Evolutionary conservation across 2,888 invertebrate genomes (phyloP).

Genomic region (Tetropium fuscum): DNA sequence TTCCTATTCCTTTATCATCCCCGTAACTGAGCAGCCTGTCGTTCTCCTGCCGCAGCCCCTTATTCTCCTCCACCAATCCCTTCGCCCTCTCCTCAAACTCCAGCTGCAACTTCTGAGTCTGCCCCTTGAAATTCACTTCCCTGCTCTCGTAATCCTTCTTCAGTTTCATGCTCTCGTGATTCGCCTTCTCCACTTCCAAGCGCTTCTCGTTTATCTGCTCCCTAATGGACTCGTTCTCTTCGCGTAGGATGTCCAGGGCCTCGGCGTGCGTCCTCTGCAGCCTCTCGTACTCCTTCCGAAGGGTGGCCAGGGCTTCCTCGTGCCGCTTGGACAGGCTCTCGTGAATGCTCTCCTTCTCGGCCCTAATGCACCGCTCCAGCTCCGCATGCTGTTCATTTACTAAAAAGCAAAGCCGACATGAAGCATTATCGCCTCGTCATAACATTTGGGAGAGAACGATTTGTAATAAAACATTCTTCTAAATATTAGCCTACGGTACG

Average conservation of each 20-base stretch:
- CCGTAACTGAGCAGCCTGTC: conserved; percentile 57
- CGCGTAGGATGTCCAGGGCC: conserved; percentile 61
- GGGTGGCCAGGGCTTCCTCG: conserved; percentile 56
- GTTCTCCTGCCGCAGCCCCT: conserved; percentile 58
- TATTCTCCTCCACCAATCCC: conserved; percentile 53
- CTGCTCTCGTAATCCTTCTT: conserved; percentile 58
- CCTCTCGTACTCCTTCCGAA: conserved; percentile 58
- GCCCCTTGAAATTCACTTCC: conserved; percentile 52
- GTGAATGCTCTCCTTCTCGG: conserved; percentile 52
- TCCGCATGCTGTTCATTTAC: conserved; percentile 61
- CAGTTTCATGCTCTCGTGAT: conserved; percentile 55
- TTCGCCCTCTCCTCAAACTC: conserved; percentile 44
- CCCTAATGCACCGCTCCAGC: conserved; percentile 53
- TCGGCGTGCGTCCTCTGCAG: conserved; percentile 61
- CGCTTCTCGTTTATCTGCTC: conserved; percentile 62
- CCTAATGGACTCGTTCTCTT: conserved; percentile 63
- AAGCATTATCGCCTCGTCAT: too few relatives aligned
- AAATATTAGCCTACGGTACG: too few relatives aligned
- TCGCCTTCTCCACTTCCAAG: conserved; percentile 30
- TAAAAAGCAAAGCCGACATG: conserved; percentile 51
- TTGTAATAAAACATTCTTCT: too few relatives aligned
- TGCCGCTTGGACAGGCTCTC: conserved; percentile 51
- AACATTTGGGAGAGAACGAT: too few relatives aligned
- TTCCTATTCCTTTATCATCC: conserved; percentile 58
- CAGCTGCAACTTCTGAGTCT: conserved; percentile 37